Evolutionary conservation across 2,797 vertebrate genomes (phyloP), one percentile per base, ranked within the genome.

Genomic region (Tokudaia tokunoshimensis): DNA sequence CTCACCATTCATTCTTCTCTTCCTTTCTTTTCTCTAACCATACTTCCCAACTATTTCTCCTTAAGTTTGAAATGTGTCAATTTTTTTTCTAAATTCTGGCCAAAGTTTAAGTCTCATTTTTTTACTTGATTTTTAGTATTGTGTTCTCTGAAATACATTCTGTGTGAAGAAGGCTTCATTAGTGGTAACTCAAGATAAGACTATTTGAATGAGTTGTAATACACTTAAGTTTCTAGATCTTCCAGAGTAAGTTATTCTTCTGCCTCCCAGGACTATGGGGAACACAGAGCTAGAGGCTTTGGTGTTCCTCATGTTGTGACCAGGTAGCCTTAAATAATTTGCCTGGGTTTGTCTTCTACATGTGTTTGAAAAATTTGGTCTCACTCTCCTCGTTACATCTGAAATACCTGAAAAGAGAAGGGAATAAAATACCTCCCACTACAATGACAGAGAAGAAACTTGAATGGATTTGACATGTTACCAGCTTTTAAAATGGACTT

Each of bases 401-500:
- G 50, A 92, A 37, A 90, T 9, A 82, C 1, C 44, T 63, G 34
- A 65, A 47, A 92, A 94, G 4, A 83, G 34, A 74, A 59, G 34
- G 74, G 61, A 50, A 80, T 37, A 74, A 92, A 83, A 63, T 91
- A 22, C 82, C 55, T 83, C 52, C 79, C 52, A 75, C 55, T 61
- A 93, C 6, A 88, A 82, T 52, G 90, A 84, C 9, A 94, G 72
- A 94, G n/a, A 90, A 37, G 52, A 96, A 82, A 92, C 20, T 91
- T 31, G 74, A 72, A 83, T 70, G 41, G 37, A 79, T 44, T 95
- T 59, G 82, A 50, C 3, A 37, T 29, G 12, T 63, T 31, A 61
- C 55, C 74, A 85, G 17, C 57, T 76, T 89, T 94, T 41, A 82
- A 94, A 91, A 70, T 81, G 14, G 17, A 29, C 17, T 89, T 76